These are phyloP conservation scores for Cheilosia grossa DNA, from an alignment of 2,888 invertebrate genomes.

Conservation along the genomic window DNA sequence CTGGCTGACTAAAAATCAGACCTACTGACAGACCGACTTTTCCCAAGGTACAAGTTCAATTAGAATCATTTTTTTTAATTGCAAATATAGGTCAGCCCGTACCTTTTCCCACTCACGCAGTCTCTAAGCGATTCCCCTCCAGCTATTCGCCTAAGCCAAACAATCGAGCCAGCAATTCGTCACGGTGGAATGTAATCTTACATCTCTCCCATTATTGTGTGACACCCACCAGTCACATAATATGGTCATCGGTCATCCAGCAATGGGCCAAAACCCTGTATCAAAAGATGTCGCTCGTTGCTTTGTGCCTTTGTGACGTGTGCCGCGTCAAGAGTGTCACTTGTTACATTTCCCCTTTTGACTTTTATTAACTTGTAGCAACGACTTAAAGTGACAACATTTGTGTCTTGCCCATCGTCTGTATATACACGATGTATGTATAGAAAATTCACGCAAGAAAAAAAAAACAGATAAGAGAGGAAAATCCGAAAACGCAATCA, in stretches of 20 bases:
- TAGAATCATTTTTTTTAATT: no score
- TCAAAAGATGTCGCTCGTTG: constrained; percentile 23
- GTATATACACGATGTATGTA: neutral
- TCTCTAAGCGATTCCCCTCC: neutral
- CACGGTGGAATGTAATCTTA: constrained; percentile 38
- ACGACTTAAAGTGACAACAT: constrained; percentile 62
- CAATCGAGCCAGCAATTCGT: constrained; percentile 29
- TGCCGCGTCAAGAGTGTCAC: constrained; percentile 28
- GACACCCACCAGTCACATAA: constrained; percentile 29
- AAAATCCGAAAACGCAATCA: constrained; percentile 51
- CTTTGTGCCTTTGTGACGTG: constrained; percentile 1
- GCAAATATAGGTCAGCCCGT: constrained; percentile 17
- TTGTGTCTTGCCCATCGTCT: constrained; percentile 9
- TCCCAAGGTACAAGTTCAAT: no score
- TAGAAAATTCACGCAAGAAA: constrained; percentile 51
- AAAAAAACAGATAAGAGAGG: constrained; percentile 20
- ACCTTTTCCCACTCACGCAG: constrained; percentile 6
- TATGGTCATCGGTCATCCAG: constrained; percentile 28
- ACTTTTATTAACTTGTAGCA: constrained; percentile 68
- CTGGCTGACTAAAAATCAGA: no score
- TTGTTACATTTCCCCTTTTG: constrained; percentile 41
- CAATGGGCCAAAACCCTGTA: neutral
- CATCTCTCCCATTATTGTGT: constrained; percentile 26
- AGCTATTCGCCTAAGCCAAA: constrained; percentile 20
- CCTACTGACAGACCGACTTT: no score